Evolutionary conservation across 2,797 vertebrate genomes (phyloP).

Genomic region (Neosilurus mollespiculum): DNA sequence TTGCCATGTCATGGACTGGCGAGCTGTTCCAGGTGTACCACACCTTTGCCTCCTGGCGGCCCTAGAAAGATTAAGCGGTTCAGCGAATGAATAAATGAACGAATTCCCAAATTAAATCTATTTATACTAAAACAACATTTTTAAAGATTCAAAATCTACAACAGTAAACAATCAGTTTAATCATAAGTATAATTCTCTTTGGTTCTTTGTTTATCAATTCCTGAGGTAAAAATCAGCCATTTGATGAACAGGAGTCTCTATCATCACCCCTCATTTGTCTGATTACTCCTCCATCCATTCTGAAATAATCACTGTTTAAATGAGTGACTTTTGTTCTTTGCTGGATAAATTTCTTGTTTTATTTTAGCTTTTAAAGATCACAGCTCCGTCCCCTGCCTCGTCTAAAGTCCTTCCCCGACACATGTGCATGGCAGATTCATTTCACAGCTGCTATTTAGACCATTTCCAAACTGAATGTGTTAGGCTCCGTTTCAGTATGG

Average conservation of each 20-base stretch:
- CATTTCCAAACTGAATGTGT: conserved; percentile 12
- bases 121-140: neutral
- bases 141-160: neutral
- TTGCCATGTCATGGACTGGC: no score
- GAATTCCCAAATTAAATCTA: neutral
- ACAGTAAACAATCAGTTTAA: neutral
- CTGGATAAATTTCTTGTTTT: neutral
- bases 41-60: no score
- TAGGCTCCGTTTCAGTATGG: conserved; percentile 18
- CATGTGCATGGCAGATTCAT: conserved; percentile 23
- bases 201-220: neutral
- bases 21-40: no score
- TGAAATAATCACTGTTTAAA: conserved; percentile 9
- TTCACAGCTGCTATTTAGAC: conserved; percentile 30
- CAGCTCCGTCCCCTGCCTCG: neutral
- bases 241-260: neutral
- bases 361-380: neutral
- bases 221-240: neutral
- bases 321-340: neutral
- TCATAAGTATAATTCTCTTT: neutral
- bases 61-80: no score
- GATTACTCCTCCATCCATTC: neutral
- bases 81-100: no score
- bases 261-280: neutral
- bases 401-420: neutral